phyloP scores from a whole-genome alignment of 2,113 vertebrate species.

The Odontesthes bonariensis region DNA sequence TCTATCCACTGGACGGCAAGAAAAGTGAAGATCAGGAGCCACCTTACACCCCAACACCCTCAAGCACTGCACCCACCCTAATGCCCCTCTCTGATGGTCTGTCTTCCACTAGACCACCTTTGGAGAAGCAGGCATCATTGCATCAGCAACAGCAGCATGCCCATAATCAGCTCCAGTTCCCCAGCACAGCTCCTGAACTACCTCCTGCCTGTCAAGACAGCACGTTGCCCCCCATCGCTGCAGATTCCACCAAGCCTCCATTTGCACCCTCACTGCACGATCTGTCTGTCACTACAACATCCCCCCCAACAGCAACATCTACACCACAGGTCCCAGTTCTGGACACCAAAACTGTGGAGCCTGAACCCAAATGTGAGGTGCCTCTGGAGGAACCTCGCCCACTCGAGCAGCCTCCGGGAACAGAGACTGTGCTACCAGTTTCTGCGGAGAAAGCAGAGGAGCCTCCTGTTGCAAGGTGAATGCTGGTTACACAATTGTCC shows the following conservation, averaged over 20 bases:
- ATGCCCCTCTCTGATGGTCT: constrained; percentile 62
- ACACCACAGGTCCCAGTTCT: constrained; percentile 44
- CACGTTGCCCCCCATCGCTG: constrained; percentile 38
- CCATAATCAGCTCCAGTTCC: constrained; percentile 55
- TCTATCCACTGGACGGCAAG: constrained; percentile 74
- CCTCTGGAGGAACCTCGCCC: constrained; percentile 51
- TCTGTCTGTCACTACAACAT: constrained; percentile 26
- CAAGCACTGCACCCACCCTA: constrained; percentile 64
- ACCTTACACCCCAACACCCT: constrained; percentile 78
- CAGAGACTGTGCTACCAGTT: constrained; percentile 44
- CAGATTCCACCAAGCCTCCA: constrained; percentile 59
- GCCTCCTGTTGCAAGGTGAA: constrained; percentile 68
- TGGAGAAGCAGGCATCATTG: constrained; percentile 84
- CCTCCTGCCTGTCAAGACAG: constrained; percentile 53
- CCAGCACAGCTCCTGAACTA: constrained; percentile 46
- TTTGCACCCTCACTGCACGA: constrained; percentile 45
- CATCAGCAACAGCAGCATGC: constrained; percentile 70
- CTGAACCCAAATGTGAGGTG: constrained; percentile 39
- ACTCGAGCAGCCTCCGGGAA: constrained; percentile 18
- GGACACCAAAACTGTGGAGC: constrained; percentile 46
- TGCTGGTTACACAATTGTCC: background rate
- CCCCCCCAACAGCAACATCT: constrained; percentile 16
- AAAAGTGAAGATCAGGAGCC: constrained; percentile 78
- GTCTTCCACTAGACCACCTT: constrained; percentile 75
- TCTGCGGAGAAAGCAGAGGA: constrained; percentile 77